Conservation (phyloP, 1,140 invertebrate genomes). For the Calephelis virginiensis region DNA sequence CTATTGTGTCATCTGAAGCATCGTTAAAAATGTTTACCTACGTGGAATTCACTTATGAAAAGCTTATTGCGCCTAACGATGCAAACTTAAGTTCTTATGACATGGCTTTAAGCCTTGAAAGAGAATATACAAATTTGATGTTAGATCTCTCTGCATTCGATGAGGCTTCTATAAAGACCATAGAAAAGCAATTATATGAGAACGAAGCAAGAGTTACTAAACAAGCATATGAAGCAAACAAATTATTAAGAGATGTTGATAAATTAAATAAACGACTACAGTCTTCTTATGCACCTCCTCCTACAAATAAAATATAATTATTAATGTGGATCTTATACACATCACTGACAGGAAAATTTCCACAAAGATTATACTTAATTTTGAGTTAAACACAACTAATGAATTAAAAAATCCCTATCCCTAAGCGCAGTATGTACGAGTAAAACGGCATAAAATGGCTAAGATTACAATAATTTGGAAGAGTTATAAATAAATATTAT, state of each 20-base stretch:
- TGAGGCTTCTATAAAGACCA: constrained; percentile 75
- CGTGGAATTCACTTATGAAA: constrained; percentile 83
- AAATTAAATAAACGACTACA: constrained; percentile 73
- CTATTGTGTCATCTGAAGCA: constrained; percentile 78
- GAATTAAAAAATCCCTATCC: too few relatives aligned
- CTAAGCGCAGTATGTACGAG: too few relatives aligned
- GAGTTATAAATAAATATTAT: too few relatives aligned
- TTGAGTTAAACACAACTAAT: too few relatives aligned
- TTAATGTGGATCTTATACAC: too few relatives aligned
- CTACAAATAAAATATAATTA: constrained; percentile 12
- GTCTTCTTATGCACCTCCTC: constrained; percentile 73
- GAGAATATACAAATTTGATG: constrained; percentile 78
- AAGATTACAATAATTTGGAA: too few relatives aligned
- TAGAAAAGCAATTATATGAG: constrained; percentile 80
- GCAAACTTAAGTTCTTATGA: constrained; percentile 78
- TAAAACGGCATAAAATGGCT: too few relatives aligned
- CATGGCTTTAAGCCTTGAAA: constrained; percentile 82
- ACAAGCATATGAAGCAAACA: constrained; percentile 79
- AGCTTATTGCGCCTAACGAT: constrained; percentile 78
- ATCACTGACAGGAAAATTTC: too few relatives aligned
- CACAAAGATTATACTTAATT: too few relatives aligned
- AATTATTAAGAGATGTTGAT: constrained; percentile 79
- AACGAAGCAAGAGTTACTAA: constrained; percentile 77
- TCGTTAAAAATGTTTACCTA: constrained; percentile 80
- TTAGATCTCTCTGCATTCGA: constrained; percentile 79